Percentiles rank a stretch among this genome's conserved stretches.
Evolutionary conservation across 1,140 invertebrate species (phyloP).

Genomic region (Helicorthomorpha holstii): DNA sequence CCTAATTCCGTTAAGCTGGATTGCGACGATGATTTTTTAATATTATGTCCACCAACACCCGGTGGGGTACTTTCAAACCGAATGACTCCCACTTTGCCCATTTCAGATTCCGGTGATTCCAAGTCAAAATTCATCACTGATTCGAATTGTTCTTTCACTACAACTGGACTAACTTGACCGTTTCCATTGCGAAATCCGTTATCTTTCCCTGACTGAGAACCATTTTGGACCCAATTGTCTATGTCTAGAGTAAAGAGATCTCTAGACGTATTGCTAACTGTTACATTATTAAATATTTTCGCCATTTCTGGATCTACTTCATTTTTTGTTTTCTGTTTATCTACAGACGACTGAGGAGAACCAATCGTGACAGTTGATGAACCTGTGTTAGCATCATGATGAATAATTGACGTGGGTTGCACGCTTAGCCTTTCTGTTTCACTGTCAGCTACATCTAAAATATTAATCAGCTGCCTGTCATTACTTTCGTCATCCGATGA

Average conservation of each 20-base stretch:
- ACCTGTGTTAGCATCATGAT: background rate
- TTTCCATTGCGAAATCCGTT: background rate
- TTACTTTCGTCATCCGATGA: background rate
- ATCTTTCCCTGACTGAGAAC: background rate
- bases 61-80: background rate
- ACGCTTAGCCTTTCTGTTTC: too few species aligned
- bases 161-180: background rate
- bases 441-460: too few species aligned
- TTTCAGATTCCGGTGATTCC: background rate
- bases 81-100: background rate
- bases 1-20: background rate
- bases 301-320: background rate
- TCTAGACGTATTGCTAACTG: background rate
- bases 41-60: too few species aligned
- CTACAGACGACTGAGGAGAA: background rate
- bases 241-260: background rate
- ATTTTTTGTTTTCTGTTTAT: background rate
- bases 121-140: background rate
- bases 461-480: too few species aligned
- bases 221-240: background rate
- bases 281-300: background rate
- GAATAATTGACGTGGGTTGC: background rate
- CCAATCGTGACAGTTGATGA: background rate
- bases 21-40: background rate
- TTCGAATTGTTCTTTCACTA: background rate